phyloP scores from a whole-genome alignment of 2,797 vertebrate species.

The Anguilla pacifica region DNA sequence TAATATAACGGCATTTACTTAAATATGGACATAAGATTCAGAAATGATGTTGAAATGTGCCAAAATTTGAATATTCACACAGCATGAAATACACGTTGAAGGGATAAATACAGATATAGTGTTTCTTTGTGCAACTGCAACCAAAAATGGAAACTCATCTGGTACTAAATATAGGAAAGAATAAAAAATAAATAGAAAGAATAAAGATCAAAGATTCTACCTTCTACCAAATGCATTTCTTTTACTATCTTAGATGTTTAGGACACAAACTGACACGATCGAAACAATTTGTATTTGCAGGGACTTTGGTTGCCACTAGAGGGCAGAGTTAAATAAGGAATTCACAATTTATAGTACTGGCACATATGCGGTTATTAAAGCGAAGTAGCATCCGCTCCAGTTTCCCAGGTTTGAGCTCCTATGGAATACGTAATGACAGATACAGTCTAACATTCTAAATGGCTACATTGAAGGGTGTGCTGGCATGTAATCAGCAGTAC shows the following conservation, averaged over 20 bases:
- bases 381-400: neutral
- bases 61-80: neutral
- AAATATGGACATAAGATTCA: neutral
- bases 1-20: neutral
- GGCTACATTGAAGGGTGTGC: neutral
- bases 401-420: neutral
- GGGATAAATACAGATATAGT: too few species aligned
- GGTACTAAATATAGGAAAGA: neutral
- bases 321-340: conserved; percentile 60
- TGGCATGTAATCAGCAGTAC: neutral
- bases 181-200: neutral
- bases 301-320: conserved; percentile 61
- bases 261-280: neutral
- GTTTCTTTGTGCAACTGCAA: neutral
- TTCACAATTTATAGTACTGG: neutral
- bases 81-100: neutral
- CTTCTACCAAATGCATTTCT: neutral
- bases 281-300: neutral
- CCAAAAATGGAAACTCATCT: neutral
- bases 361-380: neutral
- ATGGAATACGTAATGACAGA: neutral
- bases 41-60: neutral
- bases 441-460: neutral
- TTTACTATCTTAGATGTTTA: neutral
- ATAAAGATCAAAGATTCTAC: neutral